Evolutionary conservation across 2,888 invertebrate species (phyloP).

Genomic region (Criorhina ranunculi): DNA sequence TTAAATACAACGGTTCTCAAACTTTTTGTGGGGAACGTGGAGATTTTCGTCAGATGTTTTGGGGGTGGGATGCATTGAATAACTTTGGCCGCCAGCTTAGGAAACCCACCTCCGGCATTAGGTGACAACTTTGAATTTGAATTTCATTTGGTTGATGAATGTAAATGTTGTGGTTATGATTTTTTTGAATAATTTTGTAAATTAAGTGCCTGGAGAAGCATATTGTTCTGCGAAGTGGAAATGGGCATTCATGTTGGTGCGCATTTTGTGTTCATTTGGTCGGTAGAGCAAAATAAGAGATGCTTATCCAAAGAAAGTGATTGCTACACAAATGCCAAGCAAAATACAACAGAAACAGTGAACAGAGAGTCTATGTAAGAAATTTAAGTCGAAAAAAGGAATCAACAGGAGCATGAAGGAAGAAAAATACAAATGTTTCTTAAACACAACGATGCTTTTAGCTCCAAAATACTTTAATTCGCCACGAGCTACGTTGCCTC

Average conservation of each 20-base stretch:
- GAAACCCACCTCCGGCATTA: background rate
- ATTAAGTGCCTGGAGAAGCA: conserved; percentile 36
- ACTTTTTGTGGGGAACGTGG: background rate
- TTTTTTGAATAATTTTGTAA: conserved; percentile 49
- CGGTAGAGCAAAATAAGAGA: conserved; percentile 37
- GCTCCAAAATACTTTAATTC: too few species aligned
- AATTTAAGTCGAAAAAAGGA: too few species aligned
- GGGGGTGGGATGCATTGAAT: conserved; percentile 24
- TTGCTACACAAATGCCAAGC: background rate
- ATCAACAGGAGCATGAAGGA: too few species aligned
- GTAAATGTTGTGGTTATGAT: conserved; percentile 23
- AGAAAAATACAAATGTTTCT: too few species aligned
- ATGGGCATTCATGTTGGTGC: background rate
- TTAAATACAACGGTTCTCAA: too few species aligned
- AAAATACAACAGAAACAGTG: too few species aligned
- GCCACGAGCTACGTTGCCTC: background rate
- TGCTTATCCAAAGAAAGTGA: conserved; percentile 21
- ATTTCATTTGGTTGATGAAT: conserved; percentile 63
- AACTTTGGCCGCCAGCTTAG: conserved; percentile 25
- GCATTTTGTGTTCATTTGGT: conserved; percentile 23
- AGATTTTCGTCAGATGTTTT: background rate
- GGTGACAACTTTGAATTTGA: conserved; percentile 50
- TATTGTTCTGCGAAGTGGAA: conserved; percentile 7
- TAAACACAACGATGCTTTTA: too few species aligned
- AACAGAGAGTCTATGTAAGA: too few species aligned